phyloP scores from a whole-genome alignment of 2,797 vertebrate genomes.

The Cryptoprocta ferox region DNA sequence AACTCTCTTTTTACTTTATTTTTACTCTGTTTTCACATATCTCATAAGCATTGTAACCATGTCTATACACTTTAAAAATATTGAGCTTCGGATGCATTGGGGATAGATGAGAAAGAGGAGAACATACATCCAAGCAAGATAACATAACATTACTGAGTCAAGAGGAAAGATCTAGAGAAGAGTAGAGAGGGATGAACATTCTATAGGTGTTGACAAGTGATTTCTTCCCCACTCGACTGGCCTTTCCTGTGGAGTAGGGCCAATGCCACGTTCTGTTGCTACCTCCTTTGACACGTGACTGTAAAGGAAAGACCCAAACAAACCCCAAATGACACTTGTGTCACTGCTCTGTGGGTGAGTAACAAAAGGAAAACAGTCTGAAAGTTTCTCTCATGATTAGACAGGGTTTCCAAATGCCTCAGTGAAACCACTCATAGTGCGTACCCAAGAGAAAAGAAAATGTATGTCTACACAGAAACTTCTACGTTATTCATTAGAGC shows the following conservation, averaged over 20 bases:
- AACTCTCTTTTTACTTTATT: not conserved
- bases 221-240: not conserved
- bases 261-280: not conserved
- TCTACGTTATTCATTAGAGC: not conserved
- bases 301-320: not conserved
- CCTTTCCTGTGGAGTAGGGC: not conserved
- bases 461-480: not conserved
- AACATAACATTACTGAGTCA: too few species aligned
- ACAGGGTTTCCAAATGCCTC: not conserved
- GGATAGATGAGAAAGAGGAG: not conserved
- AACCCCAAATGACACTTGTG: not conserved
- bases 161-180: not conserved
- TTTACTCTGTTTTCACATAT: not conserved
- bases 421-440: not conserved
- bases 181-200: not conserved
- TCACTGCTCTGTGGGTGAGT: not conserved
- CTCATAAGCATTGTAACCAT: not conserved
- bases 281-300: not conserved
- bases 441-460: not conserved
- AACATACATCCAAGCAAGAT: not conserved
- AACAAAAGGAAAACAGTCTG: not conserved
- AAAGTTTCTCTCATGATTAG: not conserved
- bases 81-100: not conserved
- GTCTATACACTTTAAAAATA: not conserved
- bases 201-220: not conserved